Conservation (phyloP, 2,888 invertebrate genomes). For the Xylocampa areola region DNA sequence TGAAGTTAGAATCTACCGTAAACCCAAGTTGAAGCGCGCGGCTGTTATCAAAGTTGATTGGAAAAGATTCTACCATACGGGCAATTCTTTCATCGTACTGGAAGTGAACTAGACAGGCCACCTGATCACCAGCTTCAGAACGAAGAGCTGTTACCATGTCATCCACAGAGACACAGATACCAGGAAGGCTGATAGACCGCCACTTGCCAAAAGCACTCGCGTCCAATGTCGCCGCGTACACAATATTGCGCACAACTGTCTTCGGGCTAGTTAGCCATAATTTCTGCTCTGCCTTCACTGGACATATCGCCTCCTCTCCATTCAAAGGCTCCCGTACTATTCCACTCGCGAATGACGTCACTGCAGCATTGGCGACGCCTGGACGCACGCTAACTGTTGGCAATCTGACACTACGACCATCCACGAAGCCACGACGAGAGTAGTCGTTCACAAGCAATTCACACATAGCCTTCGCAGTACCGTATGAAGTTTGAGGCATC, state of each 20-base stretch:
- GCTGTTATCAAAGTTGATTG: conserved; percentile 73
- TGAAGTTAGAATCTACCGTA: conserved; percentile 70
- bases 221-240: conserved; percentile 70
- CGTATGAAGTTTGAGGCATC: conserved; percentile 80
- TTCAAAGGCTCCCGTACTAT: conserved; percentile 80
- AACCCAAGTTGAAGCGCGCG: conserved; percentile 77
- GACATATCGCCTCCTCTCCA: conserved; percentile 68
- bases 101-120: conserved; percentile 69
- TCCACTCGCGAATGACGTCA: conserved; percentile 83
- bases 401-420: conserved; percentile 75
- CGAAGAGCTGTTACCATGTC: conserved; percentile 75
- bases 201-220: conserved; percentile 64
- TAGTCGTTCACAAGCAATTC: conserved; percentile 82
- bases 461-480: conserved; percentile 79
- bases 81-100: conserved; percentile 68
- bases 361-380: conserved; percentile 78
- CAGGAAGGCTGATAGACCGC: conserved; percentile 77
- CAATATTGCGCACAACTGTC: conserved; percentile 72
- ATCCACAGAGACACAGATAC: conserved; percentile 71
- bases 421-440: conserved; percentile 77
- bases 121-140: conserved; percentile 70
- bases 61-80: conserved; percentile 73
- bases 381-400: conserved; percentile 82
- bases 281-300: conserved; percentile 70
- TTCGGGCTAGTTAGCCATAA: conserved; percentile 79